phyloP scores from a whole-genome alignment of 2,113 vertebrate species.

The Oryzias woworae region DNA sequence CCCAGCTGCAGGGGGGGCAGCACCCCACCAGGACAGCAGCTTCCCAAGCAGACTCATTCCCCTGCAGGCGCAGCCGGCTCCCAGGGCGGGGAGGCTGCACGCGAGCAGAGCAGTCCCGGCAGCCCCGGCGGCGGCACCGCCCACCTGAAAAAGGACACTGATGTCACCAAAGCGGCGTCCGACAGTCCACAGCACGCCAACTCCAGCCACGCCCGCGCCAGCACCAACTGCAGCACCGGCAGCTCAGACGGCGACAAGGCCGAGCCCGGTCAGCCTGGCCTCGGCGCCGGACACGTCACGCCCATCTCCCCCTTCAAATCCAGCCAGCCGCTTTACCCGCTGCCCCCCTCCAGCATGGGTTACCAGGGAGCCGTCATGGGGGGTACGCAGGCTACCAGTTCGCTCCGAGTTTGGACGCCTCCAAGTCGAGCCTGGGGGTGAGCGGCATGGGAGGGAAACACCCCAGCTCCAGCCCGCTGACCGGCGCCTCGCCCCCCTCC shows the following conservation, averaged over 20 bases:
- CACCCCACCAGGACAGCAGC: constrained; percentile 80
- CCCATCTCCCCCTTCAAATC: constrained; percentile 93
- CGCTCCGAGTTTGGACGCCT: constrained; percentile 86
- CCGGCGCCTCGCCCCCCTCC: constrained; percentile 91
- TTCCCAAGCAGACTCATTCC: constrained; percentile 67
- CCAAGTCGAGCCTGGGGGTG: constrained; percentile 85
- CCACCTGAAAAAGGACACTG: constrained; percentile 75
- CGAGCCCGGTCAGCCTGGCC: constrained; percentile 77
- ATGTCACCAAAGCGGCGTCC: constrained; percentile 71
- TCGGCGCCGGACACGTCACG: constrained; percentile 83
- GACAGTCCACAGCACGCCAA: constrained; percentile 79
- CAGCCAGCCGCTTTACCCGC: constrained; percentile 87
- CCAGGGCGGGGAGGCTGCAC: constrained; percentile 48
- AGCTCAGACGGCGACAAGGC: constrained; percentile 76
- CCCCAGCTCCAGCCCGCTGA: constrained; percentile 92
- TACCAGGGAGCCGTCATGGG: constrained; percentile 95
- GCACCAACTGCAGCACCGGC: constrained; percentile 74
- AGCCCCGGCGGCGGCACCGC: constrained; percentile 18
- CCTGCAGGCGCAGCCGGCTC: constrained; percentile 63
- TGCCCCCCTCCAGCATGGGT: constrained; percentile 88
- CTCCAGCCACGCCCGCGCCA: constrained; percentile 75
- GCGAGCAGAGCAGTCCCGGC: constrained; percentile 62
- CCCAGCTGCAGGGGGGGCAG: constrained; percentile 76
- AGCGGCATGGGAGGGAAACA: constrained; percentile 88
- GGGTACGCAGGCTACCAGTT: constrained; percentile 92